Evolutionary conservation across 1,140 invertebrate species (phyloP).

Genomic region (Drosophila nigrodunni): DNA sequence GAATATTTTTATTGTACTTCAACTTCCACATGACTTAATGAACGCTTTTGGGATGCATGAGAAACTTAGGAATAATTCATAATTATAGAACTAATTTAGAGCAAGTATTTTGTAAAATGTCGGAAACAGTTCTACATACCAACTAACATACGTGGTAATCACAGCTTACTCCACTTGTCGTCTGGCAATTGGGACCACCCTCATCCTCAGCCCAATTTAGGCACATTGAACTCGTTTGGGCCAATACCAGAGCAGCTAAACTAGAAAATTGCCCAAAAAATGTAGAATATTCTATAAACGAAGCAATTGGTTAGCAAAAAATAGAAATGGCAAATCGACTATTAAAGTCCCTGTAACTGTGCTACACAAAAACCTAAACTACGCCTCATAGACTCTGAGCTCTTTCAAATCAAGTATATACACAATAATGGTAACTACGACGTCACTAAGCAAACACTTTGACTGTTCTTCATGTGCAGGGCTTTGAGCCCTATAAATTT

Average conservation of each 20-base stretch:
- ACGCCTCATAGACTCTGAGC: too few species aligned
- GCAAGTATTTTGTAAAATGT: too few species aligned
- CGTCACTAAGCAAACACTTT: too few species aligned
- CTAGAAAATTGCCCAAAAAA: conserved; percentile 1
- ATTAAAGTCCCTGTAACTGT: too few species aligned
- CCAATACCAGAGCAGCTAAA: conserved; percentile 19
- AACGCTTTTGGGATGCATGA: conserved; percentile 10
- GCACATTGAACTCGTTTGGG: conserved; percentile 30
- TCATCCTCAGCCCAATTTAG: conserved; percentile 23
- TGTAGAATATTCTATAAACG: not conserved
- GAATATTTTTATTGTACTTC: conserved; percentile 18
- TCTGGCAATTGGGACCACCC: conserved; percentile 25
- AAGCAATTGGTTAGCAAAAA: too few species aligned
- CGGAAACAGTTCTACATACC: not conserved
- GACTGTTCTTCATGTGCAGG: not conserved
- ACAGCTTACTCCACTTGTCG: conserved; percentile 30
- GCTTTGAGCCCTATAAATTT: conserved; percentile 22
- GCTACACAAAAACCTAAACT: too few species aligned
- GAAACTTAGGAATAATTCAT: conserved; percentile 20
- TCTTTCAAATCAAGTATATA: too few species aligned
- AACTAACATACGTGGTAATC: conserved; percentile 1
- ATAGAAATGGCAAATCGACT: too few species aligned
- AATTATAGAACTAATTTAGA: conserved; percentile 4
- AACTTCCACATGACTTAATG: not conserved
- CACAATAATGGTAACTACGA: too few species aligned